phyloP scores from a whole-genome alignment of 2,888 invertebrate species.

The Allolobophora icterica region DNA sequence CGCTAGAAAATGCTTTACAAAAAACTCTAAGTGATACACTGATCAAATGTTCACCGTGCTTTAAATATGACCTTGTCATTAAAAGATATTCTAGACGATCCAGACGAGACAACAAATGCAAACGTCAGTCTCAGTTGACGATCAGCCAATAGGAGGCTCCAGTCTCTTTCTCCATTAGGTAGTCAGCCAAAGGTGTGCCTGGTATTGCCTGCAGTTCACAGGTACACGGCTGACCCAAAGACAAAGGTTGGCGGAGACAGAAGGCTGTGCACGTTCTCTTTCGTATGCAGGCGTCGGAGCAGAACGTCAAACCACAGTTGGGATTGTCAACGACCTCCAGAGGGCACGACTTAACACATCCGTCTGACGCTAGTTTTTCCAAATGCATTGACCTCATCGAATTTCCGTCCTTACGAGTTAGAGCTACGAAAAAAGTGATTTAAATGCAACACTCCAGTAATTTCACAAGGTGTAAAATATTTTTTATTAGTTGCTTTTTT shows the following conservation, averaged over 20 bases:
- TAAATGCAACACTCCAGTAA: no score
- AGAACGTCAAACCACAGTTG: not conserved
- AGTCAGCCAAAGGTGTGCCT: not conserved
- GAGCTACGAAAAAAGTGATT: not conserved
- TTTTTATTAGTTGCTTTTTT: no score
- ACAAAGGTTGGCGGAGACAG: not conserved
- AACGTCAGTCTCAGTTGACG: not conserved
- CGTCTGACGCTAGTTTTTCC: not conserved
- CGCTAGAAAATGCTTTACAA: no score
- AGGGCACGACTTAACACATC: not conserved
- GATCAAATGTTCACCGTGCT: no score
- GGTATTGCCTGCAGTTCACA: constrained; percentile 20
- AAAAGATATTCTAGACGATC: no score
- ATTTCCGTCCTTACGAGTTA: not conserved
- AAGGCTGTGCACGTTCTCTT: not conserved
- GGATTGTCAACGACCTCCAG: not conserved
- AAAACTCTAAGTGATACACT: no score
- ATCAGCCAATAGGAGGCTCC: not conserved
- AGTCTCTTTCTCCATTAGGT: not conserved
- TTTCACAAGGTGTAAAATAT: no score
- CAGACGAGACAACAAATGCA: no score
- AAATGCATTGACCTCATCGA: not conserved
- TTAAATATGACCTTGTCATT: no score
- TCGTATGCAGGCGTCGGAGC: not conserved
- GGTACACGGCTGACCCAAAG: not conserved